phyloP scores from a whole-genome alignment of 2,113 vertebrate species.

The Pseudorhombus dupliciocellatus region DNA sequence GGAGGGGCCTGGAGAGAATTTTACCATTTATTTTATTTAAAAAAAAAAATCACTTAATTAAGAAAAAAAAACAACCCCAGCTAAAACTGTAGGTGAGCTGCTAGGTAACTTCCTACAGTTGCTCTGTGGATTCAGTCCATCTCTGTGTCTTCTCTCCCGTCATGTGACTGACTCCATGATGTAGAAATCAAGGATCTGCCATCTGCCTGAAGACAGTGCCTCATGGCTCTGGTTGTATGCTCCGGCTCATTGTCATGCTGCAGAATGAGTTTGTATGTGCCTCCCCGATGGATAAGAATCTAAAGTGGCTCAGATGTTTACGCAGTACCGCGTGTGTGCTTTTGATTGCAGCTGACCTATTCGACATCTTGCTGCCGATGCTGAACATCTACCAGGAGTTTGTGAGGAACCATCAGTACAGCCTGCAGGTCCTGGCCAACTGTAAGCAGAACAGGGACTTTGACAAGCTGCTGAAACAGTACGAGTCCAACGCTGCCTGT shows the following conservation, averaged over 20 bases:
- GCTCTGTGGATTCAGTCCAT: too few relatives aligned
- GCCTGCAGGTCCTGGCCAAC: slow-evolving; percentile 96
- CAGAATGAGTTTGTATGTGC: not conserved
- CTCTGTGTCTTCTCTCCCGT: not conserved
- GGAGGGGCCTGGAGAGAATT: too few relatives aligned
- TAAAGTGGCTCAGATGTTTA: not conserved
- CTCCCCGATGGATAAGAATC: not conserved
- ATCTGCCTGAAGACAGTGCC: too few relatives aligned
- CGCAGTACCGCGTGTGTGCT: not conserved
- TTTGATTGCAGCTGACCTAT: slow-evolving; percentile 89
- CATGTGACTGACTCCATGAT: not conserved
- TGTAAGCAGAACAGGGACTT: slow-evolving; percentile 99
- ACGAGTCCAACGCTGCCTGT: slow-evolving; percentile 95
- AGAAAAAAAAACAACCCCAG: too few relatives aligned
- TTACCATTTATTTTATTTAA: too few relatives aligned
- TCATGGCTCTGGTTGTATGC: not conserved
- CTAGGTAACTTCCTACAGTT: too few relatives aligned
- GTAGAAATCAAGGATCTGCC: not conserved
- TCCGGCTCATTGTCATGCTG: not conserved
- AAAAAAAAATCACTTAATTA: too few relatives aligned
- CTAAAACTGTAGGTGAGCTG: too few relatives aligned
- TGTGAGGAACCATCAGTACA: slow-evolving; percentile 98
- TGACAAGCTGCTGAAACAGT: slow-evolving; percentile 98
- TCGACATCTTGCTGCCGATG: slow-evolving; percentile 99
- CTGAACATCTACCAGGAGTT: slow-evolving; percentile 99